These are phyloP conservation scores for Apocrypta bakeri DNA, from an alignment of 1,140 invertebrate species.

Conservation along the genomic window DNA sequence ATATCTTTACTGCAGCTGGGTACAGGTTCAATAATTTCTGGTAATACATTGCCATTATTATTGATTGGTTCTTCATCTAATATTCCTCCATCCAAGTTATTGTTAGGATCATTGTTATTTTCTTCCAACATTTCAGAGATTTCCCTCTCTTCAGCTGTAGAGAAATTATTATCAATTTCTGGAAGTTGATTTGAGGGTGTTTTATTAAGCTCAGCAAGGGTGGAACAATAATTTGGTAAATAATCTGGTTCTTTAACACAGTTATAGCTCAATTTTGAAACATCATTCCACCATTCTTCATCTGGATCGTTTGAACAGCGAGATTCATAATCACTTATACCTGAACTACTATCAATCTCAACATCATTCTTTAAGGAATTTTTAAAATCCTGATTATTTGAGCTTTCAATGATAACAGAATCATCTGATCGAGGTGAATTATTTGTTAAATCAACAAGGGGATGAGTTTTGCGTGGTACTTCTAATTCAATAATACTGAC, in stretches of 20 bases:
- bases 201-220: background rate
- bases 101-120: constrained; percentile 61
- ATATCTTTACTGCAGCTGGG: constrained; percentile 59
- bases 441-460: constrained; percentile 33
- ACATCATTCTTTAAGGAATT: constrained; percentile 1
- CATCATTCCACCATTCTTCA: constrained; percentile 9
- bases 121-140: constrained; percentile 52
- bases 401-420: background rate
- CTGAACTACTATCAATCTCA: background rate
- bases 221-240: background rate
- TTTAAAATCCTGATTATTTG: background rate
- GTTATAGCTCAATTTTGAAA: background rate
- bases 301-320: constrained; percentile 37
- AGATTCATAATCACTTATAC: constrained; percentile 9
- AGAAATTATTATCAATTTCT: background rate
- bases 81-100: constrained; percentile 51
- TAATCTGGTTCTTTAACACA: background rate
- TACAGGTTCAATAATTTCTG: constrained; percentile 12
- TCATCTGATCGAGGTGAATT: constrained; percentile 22
- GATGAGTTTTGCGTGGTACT: constrained; percentile 27
- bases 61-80: background rate
- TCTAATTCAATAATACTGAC: constrained; percentile 42
- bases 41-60: background rate
- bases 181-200: background rate
- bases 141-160: background rate